Evolutionary conservation across 2,888 invertebrate species (phyloP).

Genomic region (Melolontha melolontha): DNA sequence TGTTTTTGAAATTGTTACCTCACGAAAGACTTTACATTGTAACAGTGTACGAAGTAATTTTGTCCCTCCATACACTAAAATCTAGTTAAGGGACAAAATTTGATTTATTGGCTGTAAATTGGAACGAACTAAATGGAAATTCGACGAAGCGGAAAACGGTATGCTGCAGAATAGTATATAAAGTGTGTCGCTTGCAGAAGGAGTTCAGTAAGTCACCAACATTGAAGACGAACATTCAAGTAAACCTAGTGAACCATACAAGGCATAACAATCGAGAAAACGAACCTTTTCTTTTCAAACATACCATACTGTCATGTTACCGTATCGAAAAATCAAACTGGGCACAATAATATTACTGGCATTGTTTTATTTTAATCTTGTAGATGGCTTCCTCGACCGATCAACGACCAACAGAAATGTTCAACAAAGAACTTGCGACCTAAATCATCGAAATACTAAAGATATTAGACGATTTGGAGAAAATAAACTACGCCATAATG

Average conservation of each 20-base stretch:
- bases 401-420: slow-evolving; percentile 17
- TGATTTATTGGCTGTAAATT: slow-evolving; percentile 42
- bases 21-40: slow-evolving; percentile 6
- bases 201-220: slow-evolving; percentile 49
- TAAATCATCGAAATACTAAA: not conserved
- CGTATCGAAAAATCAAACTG: slow-evolving; percentile 46
- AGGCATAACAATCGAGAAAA: slow-evolving; percentile 48
- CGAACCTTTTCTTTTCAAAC: slow-evolving; percentile 42
- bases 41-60: slow-evolving; percentile 39
- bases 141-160: slow-evolving; percentile 51
- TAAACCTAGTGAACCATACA: slow-evolving; percentile 54
- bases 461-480: slow-evolving; percentile 7
- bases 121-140: slow-evolving; percentile 43
- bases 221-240: slow-evolving; percentile 46
- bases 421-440: slow-evolving; percentile 6
- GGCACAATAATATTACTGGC: slow-evolving; percentile 49
- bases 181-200: slow-evolving; percentile 1
- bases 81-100: slow-evolving; percentile 45
- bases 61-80: slow-evolving; percentile 41
- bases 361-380: slow-evolving; percentile 50
- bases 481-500: not conserved
- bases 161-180: slow-evolving; percentile 45
- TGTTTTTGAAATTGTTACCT: no score
- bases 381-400: slow-evolving; percentile 47
- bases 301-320: slow-evolving; percentile 46